These are phyloP conservation scores for Psettodes erumei DNA, from an alignment of 2,113 vertebrate species.

Conservation along the genomic window DNA sequence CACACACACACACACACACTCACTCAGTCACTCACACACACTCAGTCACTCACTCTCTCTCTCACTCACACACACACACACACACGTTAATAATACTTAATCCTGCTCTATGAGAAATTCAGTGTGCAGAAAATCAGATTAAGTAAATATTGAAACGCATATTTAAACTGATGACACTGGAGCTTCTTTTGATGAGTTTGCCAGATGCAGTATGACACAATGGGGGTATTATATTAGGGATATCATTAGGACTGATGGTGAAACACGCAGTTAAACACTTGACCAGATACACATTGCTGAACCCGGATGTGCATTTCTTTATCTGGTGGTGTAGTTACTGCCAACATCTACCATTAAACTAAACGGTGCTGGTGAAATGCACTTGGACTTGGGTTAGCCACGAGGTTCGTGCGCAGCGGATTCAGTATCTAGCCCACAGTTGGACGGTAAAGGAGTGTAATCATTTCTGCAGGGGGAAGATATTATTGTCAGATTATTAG, in stretches of 20 bases:
- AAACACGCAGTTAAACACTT: not conserved
- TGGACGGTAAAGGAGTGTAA: too few relatives aligned
- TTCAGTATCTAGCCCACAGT: too few relatives aligned
- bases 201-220: not conserved
- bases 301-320: not conserved
- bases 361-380: not conserved
- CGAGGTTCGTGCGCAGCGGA: too few relatives aligned
- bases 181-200: too few relatives aligned
- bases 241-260: not conserved
- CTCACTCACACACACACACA: not conserved
- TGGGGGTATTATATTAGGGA: not conserved
- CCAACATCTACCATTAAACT: too few relatives aligned
- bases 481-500: not conserved
- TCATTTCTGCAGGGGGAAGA: not conserved
- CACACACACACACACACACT: not conserved
- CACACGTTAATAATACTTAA: not conserved
- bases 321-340: too few relatives aligned
- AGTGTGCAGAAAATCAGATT: not conserved
- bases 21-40: not conserved
- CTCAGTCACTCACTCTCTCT: not conserved
- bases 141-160: too few relatives aligned
- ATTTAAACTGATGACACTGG: not conserved
- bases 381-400: slow-evolving; percentile 4
- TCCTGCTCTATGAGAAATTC: not conserved
- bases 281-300: not conserved